Evolutionary conservation across 2,113 vertebrate genomes (phyloP).

Genomic region (Felis chaus): DNA sequence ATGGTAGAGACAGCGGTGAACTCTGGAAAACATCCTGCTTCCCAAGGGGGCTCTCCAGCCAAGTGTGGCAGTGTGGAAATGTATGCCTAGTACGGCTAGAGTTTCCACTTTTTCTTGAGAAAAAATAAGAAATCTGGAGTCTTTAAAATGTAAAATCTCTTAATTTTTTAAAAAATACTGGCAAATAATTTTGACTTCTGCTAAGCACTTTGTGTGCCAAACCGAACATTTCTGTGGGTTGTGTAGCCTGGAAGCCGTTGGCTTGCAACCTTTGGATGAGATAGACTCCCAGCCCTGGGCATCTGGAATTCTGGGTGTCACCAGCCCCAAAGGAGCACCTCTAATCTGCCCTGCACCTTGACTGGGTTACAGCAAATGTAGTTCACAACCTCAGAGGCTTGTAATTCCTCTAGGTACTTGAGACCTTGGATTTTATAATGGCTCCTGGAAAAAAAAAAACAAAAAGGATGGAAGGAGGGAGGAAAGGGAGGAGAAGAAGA

Average conservation of each 20-base stretch:
- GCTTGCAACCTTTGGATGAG: not conserved
- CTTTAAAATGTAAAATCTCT: conserved; percentile 14
- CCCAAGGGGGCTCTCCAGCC: not conserved
- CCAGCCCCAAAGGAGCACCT: not conserved
- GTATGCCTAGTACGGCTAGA: not conserved
- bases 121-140: not conserved
- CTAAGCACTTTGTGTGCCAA: not conserved
- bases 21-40: not conserved
- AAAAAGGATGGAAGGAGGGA: not conserved
- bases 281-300: not conserved
- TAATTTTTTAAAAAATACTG: not conserved
- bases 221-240: conserved; percentile 32
- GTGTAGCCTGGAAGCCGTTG: not conserved
- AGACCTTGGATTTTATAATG: not conserved
- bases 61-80: not conserved
- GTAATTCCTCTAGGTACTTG: not conserved
- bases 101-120: not conserved
- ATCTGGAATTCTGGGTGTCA: not conserved
- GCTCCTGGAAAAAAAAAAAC: not conserved
- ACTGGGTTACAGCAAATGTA: not conserved
- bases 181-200: conserved; percentile 23
- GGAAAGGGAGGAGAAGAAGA: not conserved
- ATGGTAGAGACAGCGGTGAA: not conserved
- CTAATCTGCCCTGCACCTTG: rapidly evolving
- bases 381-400: not conserved